phyloP scores from a whole-genome alignment of 64 coral and sea anemone species.

The Montipora cactus region DNA sequence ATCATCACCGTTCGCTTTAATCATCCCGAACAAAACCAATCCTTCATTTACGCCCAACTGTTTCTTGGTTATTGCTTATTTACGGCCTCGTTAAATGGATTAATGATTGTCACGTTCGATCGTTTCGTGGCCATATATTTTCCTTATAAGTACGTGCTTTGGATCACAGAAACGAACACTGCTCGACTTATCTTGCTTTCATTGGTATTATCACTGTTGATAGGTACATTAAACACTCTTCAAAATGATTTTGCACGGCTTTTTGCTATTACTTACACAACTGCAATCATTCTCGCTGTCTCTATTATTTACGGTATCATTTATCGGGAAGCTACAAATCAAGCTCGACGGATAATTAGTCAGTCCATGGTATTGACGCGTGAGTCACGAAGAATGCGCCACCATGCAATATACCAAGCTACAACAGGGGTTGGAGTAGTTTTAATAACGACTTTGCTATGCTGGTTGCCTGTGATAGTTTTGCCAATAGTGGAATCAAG shows the following conservation, averaged over 20 bases:
- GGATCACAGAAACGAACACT: neutral
- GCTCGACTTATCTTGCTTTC: neutral
- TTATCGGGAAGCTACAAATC: neutral
- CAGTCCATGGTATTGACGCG: neutral
- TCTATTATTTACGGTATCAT: constrained; percentile 3
- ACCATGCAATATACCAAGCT: neutral
- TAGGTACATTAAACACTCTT: neutral
- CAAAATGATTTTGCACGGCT: neutral
- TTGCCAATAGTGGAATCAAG: neutral
- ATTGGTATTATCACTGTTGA: neutral
- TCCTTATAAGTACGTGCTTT: neutral
- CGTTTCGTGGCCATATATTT: constrained; percentile 13
- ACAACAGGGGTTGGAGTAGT: neutral
- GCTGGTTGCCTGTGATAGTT: neutral
- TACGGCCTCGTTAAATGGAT: neutral
- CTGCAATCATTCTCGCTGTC: neutral
- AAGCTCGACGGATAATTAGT: neutral
- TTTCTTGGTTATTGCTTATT: neutral
- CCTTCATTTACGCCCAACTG: neutral
- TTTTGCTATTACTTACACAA: neutral
- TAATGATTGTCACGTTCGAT: constrained; percentile 16
- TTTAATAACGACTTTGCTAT: neutral
- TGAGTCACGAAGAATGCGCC: neutral
- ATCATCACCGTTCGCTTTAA: neutral
- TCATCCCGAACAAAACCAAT: neutral